Evolutionary conservation across 1,140 invertebrate species (phyloP), one percentile per base, ranked within the genome.

Genomic region (Brevipalpus yothersi): DNA sequence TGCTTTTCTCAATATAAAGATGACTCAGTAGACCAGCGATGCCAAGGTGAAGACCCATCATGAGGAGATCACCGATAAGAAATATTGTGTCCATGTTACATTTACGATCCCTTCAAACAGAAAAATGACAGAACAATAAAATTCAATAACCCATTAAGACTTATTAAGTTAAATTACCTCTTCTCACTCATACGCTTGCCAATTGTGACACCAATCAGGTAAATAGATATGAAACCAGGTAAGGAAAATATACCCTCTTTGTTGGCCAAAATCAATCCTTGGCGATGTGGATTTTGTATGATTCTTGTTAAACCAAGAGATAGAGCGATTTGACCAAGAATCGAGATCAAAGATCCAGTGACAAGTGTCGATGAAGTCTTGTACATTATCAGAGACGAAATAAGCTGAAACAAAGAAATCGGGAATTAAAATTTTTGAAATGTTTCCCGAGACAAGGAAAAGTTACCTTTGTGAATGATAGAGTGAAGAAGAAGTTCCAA

Each of bases 401-500:
- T 31, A 1, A 55, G 3, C 53, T 55, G n/a, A 23, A 55, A 31
- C 11, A 39, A 8, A 5, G n/a, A 55, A 55, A 40, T 10, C 8
- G 39, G 8, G n/a, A 45, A 45, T 45, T 45, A 17, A 45, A 45
- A 45, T 15, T 2, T 45, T 45, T 45, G 2, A 3, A 45, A 45
- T 8, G 12, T 8, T 15, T 17, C n/a, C 8, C 43, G 43, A 15
- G 43, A 45, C 1, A 8, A 45, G 12, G 43, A 17, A 15, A 45
- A 45, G 21, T 60, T 63, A 78, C 74, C 76, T 87, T 90, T 7
- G 86, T 81, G 51, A 82, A 72, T 31, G 84, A 86, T 43, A 96
- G 69, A 1, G 88, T 94, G 60, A 93, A 80, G 68, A 95, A 96
- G 69, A 96, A 96, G 71, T 97, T 97, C 86, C 91, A 93, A 72